These are phyloP conservation scores for Saccostrea cuccullata DNA, from an alignment of 1,140 invertebrate species.

Conservation along the genomic window DNA sequence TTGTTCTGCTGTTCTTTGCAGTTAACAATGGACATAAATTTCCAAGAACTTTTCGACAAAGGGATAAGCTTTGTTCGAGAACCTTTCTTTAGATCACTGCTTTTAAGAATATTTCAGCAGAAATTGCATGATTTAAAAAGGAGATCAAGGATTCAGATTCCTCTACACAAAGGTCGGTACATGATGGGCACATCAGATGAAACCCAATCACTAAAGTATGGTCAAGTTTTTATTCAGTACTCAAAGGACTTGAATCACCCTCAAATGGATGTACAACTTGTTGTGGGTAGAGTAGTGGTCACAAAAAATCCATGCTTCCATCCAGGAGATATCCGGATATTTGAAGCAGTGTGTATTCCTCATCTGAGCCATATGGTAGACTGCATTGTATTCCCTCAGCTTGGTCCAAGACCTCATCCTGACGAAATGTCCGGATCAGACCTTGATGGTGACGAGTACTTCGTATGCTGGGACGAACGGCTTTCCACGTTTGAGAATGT, in stretches of 20 bases:
- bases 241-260: background rate
- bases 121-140: conserved; percentile 28
- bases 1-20: background rate
- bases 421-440: conserved; percentile 56
- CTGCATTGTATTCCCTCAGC: conserved; percentile 54
- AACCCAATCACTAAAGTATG: conserved; percentile 40
- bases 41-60: background rate
- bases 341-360: conserved; percentile 29
- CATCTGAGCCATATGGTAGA: conserved; percentile 42
- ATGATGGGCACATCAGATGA: conserved; percentile 44
- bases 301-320: conserved; percentile 51
- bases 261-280: background rate
- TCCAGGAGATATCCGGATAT: conserved; percentile 45
- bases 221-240: conserved; percentile 39
- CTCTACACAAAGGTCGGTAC: conserved; percentile 1
- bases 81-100: conserved; percentile 21
- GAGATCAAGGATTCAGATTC: conserved; percentile 11
- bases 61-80: conserved; percentile 36
- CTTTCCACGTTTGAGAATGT: conserved; percentile 19
- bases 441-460: conserved; percentile 48
- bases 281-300: conserved; percentile 38
- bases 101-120: conserved; percentile 40
- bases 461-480: conserved; percentile 38
- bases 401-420: conserved; percentile 49
- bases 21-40: conserved; percentile 11